A percentile compares a stretch with the other conserved stretches of the same genome.
These are phyloP conservation scores for Temnothorax unifasciatus DNA, from an alignment of 2,888 invertebrate genomes.

Conservation along the genomic window DNA sequence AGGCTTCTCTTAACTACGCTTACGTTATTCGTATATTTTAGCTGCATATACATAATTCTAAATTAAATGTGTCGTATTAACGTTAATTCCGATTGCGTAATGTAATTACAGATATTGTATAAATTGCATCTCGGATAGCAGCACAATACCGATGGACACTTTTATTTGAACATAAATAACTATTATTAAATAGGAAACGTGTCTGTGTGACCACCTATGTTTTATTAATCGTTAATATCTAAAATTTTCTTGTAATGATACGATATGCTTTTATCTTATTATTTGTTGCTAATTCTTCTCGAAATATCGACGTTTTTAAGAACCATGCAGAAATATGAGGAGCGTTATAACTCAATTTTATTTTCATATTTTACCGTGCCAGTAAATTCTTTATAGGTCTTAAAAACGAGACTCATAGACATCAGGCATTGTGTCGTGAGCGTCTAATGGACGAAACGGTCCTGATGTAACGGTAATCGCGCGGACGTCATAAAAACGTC, in stretches of 20 bases:
- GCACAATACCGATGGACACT: background rate
- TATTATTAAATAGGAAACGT: background rate
- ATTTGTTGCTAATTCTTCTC: background rate
- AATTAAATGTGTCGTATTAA: slow-evolving; percentile 8
- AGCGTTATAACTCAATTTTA: slow-evolving; percentile 14
- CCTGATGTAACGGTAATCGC: slow-evolving; percentile 32
- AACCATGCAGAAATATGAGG: background rate
- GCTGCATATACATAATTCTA: background rate
- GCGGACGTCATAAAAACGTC: slow-evolving; percentile 23
- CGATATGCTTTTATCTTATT: background rate
- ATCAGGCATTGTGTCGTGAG: slow-evolving; percentile 3
- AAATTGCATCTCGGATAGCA: background rate
- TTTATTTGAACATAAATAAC: background rate
- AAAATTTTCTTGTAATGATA: background rate
- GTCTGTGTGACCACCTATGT: background rate
- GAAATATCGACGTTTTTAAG: background rate
- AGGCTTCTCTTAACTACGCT: background rate
- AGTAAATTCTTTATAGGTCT: slow-evolving; percentile 15
- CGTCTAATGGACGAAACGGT: slow-evolving; percentile 24
- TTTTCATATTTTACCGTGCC: slow-evolving; percentile 17
- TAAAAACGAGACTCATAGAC: slow-evolving; percentile 2
- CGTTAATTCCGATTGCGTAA: slow-evolving; percentile 27
- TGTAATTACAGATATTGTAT: background rate
- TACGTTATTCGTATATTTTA: background rate
- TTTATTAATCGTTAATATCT: background rate